Base-by-base conservation (phyloP, 2,888 invertebrate genomes). In the Dryadula phaetusa region DNA sequence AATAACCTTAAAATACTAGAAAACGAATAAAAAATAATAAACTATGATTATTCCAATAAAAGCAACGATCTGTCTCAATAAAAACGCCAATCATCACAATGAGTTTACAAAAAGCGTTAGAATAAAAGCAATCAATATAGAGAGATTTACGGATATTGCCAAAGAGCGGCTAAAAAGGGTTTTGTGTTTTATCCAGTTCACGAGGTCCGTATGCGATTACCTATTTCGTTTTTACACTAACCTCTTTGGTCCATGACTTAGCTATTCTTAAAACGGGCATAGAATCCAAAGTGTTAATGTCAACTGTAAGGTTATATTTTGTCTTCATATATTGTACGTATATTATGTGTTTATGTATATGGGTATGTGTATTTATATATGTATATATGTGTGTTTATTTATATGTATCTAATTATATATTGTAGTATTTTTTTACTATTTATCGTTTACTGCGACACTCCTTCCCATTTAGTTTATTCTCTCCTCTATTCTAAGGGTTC, bases 111-210 rank as follows among this genome's bases (percentile, higher is more conserved):
- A 61, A 64, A 60, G 44, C 53, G 53, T 66, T 64, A 69, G 69
- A 71, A 63, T 67, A 68, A 72, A 66, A 47, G 47, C 64, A 61
- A 69, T 66, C 73, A 72, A 71, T 71, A 72, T 70, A 70, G 56
- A 60, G 46, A 68, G 71, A 70, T 71, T 71, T 69, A 66, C 70
- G 70, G 73, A 74, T 73, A 70, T 72, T 67, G 54, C 71, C 61
- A 16, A 70, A 73, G 73, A 69, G 69, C 71, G 72, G 77, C 71
- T 79, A 79, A 82, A 77, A 82, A 78, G 75, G 18, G 72, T 74
- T 28, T 67, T 78, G 71, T 81, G 81, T 68, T 83, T 67, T 47
- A 70, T n/a, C 18, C 72, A 68, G 46, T 77, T 79, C 78, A 79
- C 72, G 78, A 65, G 56, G 37, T 58, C 58, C 16, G 40, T n/a